Evolutionary conservation across 1,140 invertebrate genomes (phyloP), one percentile per base, ranked within the genome.

Genomic region (Drosophila littoralis): DNA sequence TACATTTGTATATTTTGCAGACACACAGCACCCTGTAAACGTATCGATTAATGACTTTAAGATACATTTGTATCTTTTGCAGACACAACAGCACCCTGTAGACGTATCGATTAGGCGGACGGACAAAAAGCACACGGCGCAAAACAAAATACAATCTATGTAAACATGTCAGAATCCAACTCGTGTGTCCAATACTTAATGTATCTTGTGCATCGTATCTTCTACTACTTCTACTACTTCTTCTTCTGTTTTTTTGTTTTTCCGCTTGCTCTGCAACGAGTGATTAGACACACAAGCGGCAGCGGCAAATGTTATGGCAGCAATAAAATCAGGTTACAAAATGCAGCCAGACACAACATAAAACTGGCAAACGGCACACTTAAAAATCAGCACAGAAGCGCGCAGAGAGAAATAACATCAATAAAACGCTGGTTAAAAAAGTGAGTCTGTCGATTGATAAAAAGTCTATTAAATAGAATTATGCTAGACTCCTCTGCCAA

Each of bases 261-360:
- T 77, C 36, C 60, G 51, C 63, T 65, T 67, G 42, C 42, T 48
- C 13, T 55, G 79, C 70, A 71, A 35, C 46, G 54, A 72, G 83
- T 72, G 83, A 86, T 86, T 86, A 86, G 83, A 89, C 79, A 80
- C 22, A 22, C 83, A 88, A 74, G 74, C 67, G 40, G 48, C 72
- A 36, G 66, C 64, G 64, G 67, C 73, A 84, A 75, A 80, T 88
- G 83, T 88, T 88, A 88, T 88, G 83, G 88, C 84, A 81, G 85
- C 74, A 63, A 89, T 84, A 78, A 88, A 86, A 86, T 84, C 79
- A 88, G 83, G 83, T 84, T 89, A 84, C 84, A 89, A 88, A 88
- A 88, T 69, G 85, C 84, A 78, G 71, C 55, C 84, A 89, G 77
- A 89, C 73, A 84, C 61, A 84, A 70, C 84, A 82, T 58, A 70